Percentiles rank a stretch among this genome's conserved stretches.
phyloP scores from a whole-genome alignment of 1,140 invertebrate species.

The Nasonia longicornis region DNA sequence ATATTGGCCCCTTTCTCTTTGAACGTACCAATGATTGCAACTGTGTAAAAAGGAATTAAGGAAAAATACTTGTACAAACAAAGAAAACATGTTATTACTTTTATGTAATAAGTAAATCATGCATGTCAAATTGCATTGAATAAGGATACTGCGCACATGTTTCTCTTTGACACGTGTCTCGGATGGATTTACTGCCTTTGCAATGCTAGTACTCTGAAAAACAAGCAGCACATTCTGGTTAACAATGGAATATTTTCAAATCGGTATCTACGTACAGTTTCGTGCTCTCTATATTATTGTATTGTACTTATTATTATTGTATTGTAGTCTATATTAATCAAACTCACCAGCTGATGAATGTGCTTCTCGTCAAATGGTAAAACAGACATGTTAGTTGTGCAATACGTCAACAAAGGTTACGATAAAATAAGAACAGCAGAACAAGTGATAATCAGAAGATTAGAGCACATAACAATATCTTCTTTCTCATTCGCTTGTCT shows the following conservation, averaged over 20 bases:
- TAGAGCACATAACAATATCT: conserved; percentile 47
- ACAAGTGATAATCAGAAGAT: conserved; percentile 50
- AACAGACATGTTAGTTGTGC: conserved; percentile 64
- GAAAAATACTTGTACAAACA: conserved; percentile 42
- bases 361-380: conserved; percentile 64
- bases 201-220: conserved; percentile 83
- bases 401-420: conserved; percentile 51
- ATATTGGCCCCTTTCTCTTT: conserved; percentile 89
- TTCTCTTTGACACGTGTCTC: conserved; percentile 96
- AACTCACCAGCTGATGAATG: conserved; percentile 67
- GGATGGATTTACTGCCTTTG: conserved; percentile 89
- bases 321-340: conserved; percentile 23
- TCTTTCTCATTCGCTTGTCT: conserved; percentile 46
- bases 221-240: conserved; percentile 50
- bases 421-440: conserved; percentile 47
- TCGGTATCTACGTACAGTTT: background rate
- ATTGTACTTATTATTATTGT: background rate
- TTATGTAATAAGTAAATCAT: conserved; percentile 14
- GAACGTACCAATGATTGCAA: conserved; percentile 95
- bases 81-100: conserved; percentile 8
- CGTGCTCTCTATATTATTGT: background rate
- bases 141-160: conserved; percentile 91
- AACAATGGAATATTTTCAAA: conserved; percentile 28
- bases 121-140: conserved; percentile 20
- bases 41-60: conserved; percentile 67